A percentile compares a stretch with the other conserved stretches of the same genome.
Conservation (phyloP, 2,888 invertebrate genomes). For the Lasioglossum leucozonium region DNA sequence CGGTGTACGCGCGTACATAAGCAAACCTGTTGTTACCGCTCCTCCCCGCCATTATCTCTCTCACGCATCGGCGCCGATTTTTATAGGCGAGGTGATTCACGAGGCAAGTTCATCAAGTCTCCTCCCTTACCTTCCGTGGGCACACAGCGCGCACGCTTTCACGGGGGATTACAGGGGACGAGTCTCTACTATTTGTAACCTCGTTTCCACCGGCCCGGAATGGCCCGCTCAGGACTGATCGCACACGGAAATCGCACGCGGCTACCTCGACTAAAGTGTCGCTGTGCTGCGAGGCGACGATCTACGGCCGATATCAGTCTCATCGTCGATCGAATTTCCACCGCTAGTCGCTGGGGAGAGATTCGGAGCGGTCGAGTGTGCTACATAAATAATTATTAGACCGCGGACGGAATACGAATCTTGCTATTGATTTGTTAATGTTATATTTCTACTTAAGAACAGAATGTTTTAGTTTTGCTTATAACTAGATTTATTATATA, state of each 20-base stretch:
- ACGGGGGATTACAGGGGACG: slow-evolving; percentile 66
- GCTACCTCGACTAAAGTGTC: neutral
- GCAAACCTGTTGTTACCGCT: slow-evolving; percentile 79
- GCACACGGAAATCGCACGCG: neutral
- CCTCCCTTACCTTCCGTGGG: slow-evolving; percentile 64
- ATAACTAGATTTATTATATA: too few relatives aligned
- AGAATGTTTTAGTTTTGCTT: too few relatives aligned
- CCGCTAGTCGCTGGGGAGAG: too few relatives aligned
- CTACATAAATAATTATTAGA: too few relatives aligned
- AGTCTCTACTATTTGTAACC: slow-evolving; percentile 38
- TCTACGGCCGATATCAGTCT: neutral
- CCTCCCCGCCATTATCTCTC: slow-evolving; percentile 77
- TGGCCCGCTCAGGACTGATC: neutral
- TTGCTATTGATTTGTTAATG: too few relatives aligned
- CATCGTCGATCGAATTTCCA: too few relatives aligned
- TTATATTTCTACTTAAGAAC: too few relatives aligned
- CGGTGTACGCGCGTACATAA: slow-evolving; percentile 70
- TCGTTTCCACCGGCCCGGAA: slow-evolving; percentile 23
- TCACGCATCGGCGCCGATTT: slow-evolving; percentile 76
- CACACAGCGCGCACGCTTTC: slow-evolving; percentile 65
- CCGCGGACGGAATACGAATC: too few relatives aligned
- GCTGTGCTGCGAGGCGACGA: neutral
- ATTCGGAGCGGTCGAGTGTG: too few relatives aligned
- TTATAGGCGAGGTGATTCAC: slow-evolving; percentile 77
- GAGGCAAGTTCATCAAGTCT: slow-evolving; percentile 78